These are phyloP conservation scores for Carlito syrichta DNA, from an alignment of 2,113 vertebrate species.

Conservation along the genomic window DNA sequence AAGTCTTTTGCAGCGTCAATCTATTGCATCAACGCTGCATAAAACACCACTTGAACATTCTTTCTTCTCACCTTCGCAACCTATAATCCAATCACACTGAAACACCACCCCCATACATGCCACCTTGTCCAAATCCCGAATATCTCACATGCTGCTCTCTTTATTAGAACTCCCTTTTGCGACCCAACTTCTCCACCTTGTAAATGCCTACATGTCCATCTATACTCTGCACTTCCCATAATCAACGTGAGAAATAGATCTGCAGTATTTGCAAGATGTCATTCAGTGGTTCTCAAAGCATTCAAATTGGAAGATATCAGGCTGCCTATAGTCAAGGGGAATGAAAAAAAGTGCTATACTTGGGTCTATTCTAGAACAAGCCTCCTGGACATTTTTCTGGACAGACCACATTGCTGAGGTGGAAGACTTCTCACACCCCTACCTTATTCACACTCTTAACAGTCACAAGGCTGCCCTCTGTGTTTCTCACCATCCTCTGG, in stretches of 20 bases:
- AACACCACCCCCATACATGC: accelerated
- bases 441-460: accelerated
- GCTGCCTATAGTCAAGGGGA: background rate
- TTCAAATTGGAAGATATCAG: background rate
- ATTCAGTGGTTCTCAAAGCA: background rate
- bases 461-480: background rate
- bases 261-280: background rate
- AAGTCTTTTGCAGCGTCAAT: background rate
- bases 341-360: background rate
- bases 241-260: background rate
- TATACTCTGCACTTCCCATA: background rate
- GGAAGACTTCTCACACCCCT: background rate
- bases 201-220: background rate
- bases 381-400: background rate
- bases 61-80: background rate
- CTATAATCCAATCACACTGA: background rate
- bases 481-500: background rate
- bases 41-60: background rate
- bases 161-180: background rate
- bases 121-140: background rate
- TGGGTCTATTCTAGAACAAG: background rate
- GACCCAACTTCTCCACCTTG: background rate
- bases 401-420: background rate
- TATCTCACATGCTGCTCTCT: background rate
- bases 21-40: background rate